phyloP scores from a whole-genome alignment of 1,140 invertebrate genomes.

The Asobara japonica region DNA sequence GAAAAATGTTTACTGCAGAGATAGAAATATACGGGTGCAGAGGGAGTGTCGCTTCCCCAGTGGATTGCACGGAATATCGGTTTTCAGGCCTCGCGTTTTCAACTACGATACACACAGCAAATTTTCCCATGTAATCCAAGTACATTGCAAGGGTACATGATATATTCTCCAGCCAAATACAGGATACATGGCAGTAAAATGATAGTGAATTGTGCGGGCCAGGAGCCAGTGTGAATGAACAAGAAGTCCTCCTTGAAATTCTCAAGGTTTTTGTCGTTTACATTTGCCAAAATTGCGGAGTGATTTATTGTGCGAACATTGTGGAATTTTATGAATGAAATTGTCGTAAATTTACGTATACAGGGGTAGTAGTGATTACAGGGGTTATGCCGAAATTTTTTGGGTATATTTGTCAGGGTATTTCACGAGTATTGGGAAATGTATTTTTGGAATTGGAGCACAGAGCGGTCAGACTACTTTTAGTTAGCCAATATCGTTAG shows the following conservation, averaged over 20 bases:
- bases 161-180: conserved; percentile 19
- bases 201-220: not conserved
- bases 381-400: not conserved
- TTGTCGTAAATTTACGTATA: not conserved
- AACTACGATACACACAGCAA: not conserved
- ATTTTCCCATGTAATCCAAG: not conserved
- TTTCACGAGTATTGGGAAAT: conserved; percentile 18
- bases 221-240: conserved; percentile 13
- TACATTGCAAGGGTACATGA: conserved; percentile 5
- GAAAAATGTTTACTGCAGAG: not conserved
- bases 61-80: conserved; percentile 20
- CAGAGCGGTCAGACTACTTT: not conserved
- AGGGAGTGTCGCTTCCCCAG: conserved; percentile 4
- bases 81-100: not conserved
- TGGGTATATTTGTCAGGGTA: not conserved
- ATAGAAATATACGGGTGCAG: conserved; percentile 21
- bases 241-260: not conserved
- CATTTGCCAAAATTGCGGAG: not conserved
- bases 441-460: conserved; percentile 25
- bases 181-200: not conserved
- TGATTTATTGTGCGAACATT: not conserved
- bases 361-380: not conserved
- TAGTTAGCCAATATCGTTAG: conserved; percentile 11
- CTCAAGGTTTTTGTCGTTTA: not conserved
- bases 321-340: not conserved